Conservation (phyloP, 2,113 vertebrate genomes). For the Litocranius walleri region DNA sequence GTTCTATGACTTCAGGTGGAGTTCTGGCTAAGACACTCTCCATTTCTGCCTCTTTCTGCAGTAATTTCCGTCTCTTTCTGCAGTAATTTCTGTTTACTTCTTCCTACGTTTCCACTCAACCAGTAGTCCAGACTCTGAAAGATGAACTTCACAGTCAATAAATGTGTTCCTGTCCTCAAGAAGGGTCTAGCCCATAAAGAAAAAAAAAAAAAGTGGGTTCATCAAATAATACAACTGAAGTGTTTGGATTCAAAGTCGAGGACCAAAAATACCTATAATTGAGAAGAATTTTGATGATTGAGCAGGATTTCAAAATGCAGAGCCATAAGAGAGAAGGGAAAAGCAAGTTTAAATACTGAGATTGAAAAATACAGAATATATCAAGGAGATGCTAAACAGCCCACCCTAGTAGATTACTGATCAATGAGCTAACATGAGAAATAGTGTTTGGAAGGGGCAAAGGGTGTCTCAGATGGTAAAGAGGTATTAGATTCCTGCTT, state of each 20-base stretch:
- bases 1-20: neutral
- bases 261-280: neutral
- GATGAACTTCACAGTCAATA: neutral
- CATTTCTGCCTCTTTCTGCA: neutral
- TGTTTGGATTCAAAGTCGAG: neutral
- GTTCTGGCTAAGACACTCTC: neutral
- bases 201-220: neutral
- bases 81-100: neutral
- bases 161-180: neutral
- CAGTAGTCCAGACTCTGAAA: neutral
- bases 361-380: neutral
- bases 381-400: neutral
- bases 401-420: neutral
- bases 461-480: neutral
- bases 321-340: neutral
- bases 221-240: neutral
- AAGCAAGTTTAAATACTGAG: neutral
- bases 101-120: neutral
- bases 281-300: neutral
- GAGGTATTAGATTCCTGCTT: neutral
- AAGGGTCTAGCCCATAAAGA: neutral
- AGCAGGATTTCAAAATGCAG: conserved; percentile 3
- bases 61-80: neutral
- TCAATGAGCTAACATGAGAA: neutral
- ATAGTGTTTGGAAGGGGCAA: neutral